Evolutionary conservation across 2,888 invertebrate species (phyloP).

Genomic region (Aphrophora alni): DNA sequence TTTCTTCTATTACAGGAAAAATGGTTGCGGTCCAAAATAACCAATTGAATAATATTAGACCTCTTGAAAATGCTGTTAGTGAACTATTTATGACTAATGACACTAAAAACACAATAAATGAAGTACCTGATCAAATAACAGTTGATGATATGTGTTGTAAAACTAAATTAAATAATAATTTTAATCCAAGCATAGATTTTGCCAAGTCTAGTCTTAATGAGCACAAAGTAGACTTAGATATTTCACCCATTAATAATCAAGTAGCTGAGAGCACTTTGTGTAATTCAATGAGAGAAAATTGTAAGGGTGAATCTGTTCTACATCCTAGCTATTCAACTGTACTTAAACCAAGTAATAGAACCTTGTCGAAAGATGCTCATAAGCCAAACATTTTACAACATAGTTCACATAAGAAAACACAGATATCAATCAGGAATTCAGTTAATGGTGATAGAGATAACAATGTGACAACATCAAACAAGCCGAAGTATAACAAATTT

Average conservation of each 20-base stretch:
- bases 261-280: neutral
- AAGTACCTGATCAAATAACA: neutral
- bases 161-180: neutral
- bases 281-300: neutral
- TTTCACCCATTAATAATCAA: neutral
- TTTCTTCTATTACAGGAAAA: neutral
- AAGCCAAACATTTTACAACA: neutral
- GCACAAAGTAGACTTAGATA: neutral
- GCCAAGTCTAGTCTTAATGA: neutral
- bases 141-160: neutral
- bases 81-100: neutral
- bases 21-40: neutral
- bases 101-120: neutral
- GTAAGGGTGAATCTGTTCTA: neutral
- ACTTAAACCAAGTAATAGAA: neutral
- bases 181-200: neutral
- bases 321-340: neutral
- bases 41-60: neutral
- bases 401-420: neutral
- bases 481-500: neutral
- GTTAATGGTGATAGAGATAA: neutral
- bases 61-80: neutral
- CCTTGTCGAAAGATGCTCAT: neutral
- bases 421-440: neutral
- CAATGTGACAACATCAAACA: neutral